Evolutionary conservation across 2,888 invertebrate genomes (phyloP).

Genomic region (Dynastes tityus): DNA sequence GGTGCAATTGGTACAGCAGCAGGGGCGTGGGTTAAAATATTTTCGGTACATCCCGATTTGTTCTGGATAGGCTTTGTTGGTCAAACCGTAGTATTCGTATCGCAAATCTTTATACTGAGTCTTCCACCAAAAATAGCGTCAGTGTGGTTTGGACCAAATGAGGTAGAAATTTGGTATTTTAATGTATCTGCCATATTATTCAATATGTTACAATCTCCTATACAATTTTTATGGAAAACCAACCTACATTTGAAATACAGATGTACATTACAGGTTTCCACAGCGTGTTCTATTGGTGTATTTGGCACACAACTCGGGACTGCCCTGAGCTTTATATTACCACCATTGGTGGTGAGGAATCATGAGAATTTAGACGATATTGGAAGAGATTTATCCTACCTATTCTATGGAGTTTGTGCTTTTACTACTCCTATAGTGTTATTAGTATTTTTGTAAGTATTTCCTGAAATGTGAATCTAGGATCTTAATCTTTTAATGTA

Average conservation of each 20-base stretch:
- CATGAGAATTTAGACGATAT: constrained; percentile 61
- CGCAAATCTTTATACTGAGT: constrained; percentile 93
- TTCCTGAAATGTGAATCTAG: background rate
- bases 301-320: constrained; percentile 83
- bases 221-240: background rate
- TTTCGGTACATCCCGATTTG: constrained; percentile 84
- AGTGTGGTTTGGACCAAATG: constrained; percentile 96
- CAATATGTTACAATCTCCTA: too few species aligned
- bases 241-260: background rate
- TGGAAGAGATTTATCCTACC: constrained; percentile 68
- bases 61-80: constrained; percentile 91
- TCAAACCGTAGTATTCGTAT: constrained; percentile 87
- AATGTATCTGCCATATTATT: too few species aligned
- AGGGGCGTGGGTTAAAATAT: constrained; percentile 92
- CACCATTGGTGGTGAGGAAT: constrained; percentile 73
- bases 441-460: constrained; percentile 53
- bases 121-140: constrained; percentile 94
- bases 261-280: constrained; percentile 76
- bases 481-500: background rate
- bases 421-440: constrained; percentile 71
- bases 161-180: constrained; percentile 77
- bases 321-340: constrained; percentile 80
- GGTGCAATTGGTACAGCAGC: constrained; percentile 88
- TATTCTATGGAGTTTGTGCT: constrained; percentile 75
- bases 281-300: constrained; percentile 82